Percentiles rank a stretch among this genome's conserved stretches.
Evolutionary conservation across 2,113 vertebrate genomes (phyloP).

Genomic region (Mohoua ochrocephala): DNA sequence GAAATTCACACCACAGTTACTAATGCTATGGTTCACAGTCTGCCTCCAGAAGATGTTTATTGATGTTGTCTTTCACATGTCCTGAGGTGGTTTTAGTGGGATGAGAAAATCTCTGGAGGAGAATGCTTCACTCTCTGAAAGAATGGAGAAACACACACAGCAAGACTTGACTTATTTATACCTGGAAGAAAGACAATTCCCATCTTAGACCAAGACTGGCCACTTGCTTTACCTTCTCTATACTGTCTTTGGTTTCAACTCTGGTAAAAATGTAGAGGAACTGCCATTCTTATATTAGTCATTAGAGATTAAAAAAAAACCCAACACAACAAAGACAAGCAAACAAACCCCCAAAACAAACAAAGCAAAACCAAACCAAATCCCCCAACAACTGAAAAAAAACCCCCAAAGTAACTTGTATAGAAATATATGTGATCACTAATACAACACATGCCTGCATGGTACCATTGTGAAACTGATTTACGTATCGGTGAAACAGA

Average conservation of each 20-base stretch:
- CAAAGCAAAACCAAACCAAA: not conserved
- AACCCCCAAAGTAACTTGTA: accelerated
- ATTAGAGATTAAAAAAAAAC: not conserved
- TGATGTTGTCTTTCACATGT: not conserved
- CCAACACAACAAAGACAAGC: too few species aligned
- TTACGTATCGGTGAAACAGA: not conserved
- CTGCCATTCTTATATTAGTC: not conserved
- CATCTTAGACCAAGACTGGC: not conserved
- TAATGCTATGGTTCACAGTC: not conserved
- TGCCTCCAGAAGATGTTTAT: not conserved
- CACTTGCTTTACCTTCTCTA: not conserved
- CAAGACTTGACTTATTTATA: not conserved
- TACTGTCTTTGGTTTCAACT: not conserved
- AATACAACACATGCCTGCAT: not conserved
- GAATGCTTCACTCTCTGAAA: not conserved
- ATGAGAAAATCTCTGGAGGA: not conserved
- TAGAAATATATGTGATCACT: not conserved
- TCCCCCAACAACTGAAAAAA: not conserved
- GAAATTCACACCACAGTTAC: not conserved
- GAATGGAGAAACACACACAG: not conserved
- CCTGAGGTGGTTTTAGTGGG: not conserved
- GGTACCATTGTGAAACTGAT: not conserved
- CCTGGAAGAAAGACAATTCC: not conserved
- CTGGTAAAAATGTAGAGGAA: not conserved
- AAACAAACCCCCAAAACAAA: not conserved